These are phyloP conservation scores for Gonocerus acuteangulatus DNA, from an alignment of 2,888 invertebrate species.

Conservation along the genomic window DNA sequence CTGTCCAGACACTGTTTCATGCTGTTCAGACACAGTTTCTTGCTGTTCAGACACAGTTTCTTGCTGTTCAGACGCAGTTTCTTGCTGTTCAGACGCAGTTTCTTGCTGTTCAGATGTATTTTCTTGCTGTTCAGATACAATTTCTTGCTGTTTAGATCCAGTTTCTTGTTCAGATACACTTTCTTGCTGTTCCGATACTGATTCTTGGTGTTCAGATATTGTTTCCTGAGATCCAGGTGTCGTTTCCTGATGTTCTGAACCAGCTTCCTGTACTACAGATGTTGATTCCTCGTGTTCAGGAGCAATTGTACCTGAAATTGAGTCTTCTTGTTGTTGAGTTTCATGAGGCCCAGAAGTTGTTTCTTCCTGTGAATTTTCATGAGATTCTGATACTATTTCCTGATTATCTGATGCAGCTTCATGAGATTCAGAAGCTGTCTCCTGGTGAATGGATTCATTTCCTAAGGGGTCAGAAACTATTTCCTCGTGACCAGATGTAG, in stretches of 20 bases:
- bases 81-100: slow-evolving; percentile 34
- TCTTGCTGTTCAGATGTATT: slow-evolving; percentile 27
- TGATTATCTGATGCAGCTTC: neutral
- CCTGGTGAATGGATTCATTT: neutral
- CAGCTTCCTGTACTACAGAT: slow-evolving; percentile 28
- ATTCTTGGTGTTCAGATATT: slow-evolving; percentile 6
- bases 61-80: slow-evolving; percentile 6
- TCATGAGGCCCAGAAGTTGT: neutral
- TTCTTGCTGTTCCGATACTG: slow-evolving; percentile 28
- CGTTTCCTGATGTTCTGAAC: slow-evolving; percentile 21
- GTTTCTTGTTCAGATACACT: slow-evolving; percentile 29
- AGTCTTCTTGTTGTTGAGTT: neutral
- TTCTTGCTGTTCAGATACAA: neutral
- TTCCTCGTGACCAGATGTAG: slow-evolving; percentile 31
- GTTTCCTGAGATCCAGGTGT: neutral
- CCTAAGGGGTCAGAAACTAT: slow-evolving; percentile 4
- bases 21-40: slow-evolving; percentile 2
- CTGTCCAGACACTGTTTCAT: slow-evolving; percentile 4
- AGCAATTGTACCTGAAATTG: neutral
- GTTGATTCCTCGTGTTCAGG: slow-evolving; percentile 30
- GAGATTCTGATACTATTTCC: slow-evolving; percentile 25
- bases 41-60: neutral
- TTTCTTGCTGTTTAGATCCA: slow-evolving; percentile 12
- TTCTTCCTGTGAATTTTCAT: neutral
- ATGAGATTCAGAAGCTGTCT: slow-evolving; percentile 3